Base-by-base conservation (phyloP, 2,113 vertebrate species). In the Myotis davidii region DNA sequence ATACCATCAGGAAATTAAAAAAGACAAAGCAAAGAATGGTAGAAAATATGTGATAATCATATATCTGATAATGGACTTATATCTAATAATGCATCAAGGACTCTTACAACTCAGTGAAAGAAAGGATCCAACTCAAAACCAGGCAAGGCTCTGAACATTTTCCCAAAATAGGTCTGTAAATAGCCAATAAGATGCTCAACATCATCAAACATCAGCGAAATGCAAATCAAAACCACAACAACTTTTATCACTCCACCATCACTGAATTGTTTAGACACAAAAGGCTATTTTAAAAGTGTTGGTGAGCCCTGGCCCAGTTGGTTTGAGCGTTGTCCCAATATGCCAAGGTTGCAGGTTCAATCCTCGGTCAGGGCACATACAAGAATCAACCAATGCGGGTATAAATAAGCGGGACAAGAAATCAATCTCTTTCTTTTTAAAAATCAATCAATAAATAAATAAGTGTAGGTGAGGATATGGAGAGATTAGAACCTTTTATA, bases 11-110 rank as follows among this genome's bases (percentile, higher is more conserved):
- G 20, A 85, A 72, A 86, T 50, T 45, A 14, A 54, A 91, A 91
- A 91, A 45, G 13, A 27, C 32, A 76, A 20, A 52, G 10, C 42
- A 54, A 5, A 82, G 25, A 87, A 72, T 52, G 42, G 42, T 20
- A 83, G 69, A 77, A 73, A 92, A 65, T 37, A 92, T 78, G 61
- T 78, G 42, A 29, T 77, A 84, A 92, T 82, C 20, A 88, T n/a
- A 0, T 61, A 69, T 50, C n/a, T 92, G 42, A 54, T 14, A 64
- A 65, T 2, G 72, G 23, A 64, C 67, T 81, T 82, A 18, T 12
- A 52, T 69, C 76, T 83, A 70, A 76, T 82, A 50, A 74, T 82
- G 29, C 8, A 39, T 12, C 72, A 79, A 64, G 13, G 25, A 74
- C 20, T 17, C 50, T 78, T 64, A 83, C 21, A 74, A 82, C 42